Evolutionary conservation across 2,888 invertebrate species (phyloP), one percentile per base, ranked within the genome.

Genomic region (Sphaeridia pumilis): DNA sequence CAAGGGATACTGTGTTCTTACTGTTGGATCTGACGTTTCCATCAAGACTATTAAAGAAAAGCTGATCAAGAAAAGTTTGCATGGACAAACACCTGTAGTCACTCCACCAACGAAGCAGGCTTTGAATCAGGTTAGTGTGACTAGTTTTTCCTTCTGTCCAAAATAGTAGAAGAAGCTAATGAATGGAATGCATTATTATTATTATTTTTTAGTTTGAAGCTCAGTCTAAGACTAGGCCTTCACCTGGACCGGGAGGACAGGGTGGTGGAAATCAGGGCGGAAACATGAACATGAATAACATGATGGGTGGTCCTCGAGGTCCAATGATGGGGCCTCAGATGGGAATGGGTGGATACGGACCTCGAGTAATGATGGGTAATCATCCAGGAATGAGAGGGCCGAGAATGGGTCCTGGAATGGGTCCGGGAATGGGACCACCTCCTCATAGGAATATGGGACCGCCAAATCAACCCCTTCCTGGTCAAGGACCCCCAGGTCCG

Each of bases 1-100:
- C 0, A 97, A 97, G 76, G 93, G 98, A 27, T 98, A 95, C 75
- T 97, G 95, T 70, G 86, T 95, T 46, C 83, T 97, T 64, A 87
- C 92, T 1, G 76, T 98, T 61, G 92, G 88, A 17, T 93, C 94
- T 0, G 95, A 97, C 68, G 78, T 81, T 60, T 93, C 94, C 64
- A 81, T 90, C 72, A 78, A 92, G 52, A 75, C 83, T 68, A 84
- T 93, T 56, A 80, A 97, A 80, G 97, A 98, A 64, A 83, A 90
- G 65, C 75, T 98, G 60, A 84, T 90, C n/a, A 88, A 90, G 71
- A 89, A 87, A 70, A 92, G 93, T 68, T 77, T 98, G 51, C 94
- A 99, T 69, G 95, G 95, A 31, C 95, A 95, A 71, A 82, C 81
- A 64, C 94, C 94, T 1, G 83, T 89, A 49, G 95, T 97, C 46